phyloP scores from a whole-genome alignment of 1,140 invertebrate genomes.

The Temnothorax curvispinosus region DNA sequence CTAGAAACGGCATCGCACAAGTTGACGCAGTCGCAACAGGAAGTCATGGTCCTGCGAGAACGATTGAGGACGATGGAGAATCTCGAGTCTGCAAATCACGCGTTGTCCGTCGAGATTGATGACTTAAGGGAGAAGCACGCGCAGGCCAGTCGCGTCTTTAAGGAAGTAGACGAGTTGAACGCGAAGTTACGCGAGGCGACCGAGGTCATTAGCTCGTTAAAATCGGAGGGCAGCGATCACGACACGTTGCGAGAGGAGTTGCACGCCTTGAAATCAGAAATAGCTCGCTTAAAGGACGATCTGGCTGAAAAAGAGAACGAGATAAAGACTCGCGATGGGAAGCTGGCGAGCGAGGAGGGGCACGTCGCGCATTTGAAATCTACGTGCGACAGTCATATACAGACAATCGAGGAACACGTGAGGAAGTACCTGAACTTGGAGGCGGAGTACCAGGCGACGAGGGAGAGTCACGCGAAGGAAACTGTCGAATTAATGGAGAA shows the following conservation, averaged over 20 bases:
- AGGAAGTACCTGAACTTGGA: conserved; percentile 54
- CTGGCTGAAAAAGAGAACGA: conserved; percentile 50
- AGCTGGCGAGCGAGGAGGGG: conserved; percentile 49
- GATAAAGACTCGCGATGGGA: conserved; percentile 53
- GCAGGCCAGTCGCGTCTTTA: not conserved
- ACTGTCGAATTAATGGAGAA: conserved; percentile 64
- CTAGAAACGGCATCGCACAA: conserved; percentile 43
- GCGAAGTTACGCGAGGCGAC: conserved; percentile 60
- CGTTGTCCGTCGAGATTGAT: conserved; percentile 45
- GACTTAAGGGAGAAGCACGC: conserved; percentile 40
- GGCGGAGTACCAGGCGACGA: conserved; percentile 55
- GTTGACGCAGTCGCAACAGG: conserved; percentile 45
- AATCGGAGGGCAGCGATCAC: conserved; percentile 57
- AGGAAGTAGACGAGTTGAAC: conserved; percentile 51
- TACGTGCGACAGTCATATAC: conserved; percentile 61
- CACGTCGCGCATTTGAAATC: conserved; percentile 38
- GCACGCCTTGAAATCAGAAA: conserved; percentile 34
- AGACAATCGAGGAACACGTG: conserved; percentile 61
- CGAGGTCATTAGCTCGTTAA: conserved; percentile 50
- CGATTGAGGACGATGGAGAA: conserved; percentile 28
- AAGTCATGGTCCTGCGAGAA: conserved; percentile 48
- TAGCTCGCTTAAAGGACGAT: conserved; percentile 55
- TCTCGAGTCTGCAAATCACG: conserved; percentile 29
- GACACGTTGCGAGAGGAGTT: conserved; percentile 56
- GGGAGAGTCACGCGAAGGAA: conserved; percentile 63